A percentile compares a stretch with the other conserved stretches of the same genome.
Evolutionary conservation across 2,797 vertebrate genomes (phyloP).

Genomic region (Potorous gilbertii): DNA sequence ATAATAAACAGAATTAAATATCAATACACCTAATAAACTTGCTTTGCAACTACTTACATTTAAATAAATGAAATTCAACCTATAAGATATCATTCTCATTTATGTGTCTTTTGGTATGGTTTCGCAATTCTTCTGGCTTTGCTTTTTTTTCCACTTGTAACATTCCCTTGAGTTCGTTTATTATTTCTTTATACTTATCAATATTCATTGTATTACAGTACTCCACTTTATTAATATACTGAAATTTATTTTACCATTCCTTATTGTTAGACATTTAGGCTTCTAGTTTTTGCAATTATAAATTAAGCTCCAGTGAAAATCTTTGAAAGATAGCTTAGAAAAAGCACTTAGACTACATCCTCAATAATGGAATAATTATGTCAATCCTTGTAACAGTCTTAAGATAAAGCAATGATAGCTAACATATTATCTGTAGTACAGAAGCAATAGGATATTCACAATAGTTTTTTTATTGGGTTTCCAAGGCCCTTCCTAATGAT

Average conservation of each 20-base stretch:
- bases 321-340: neutral
- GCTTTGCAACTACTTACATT: neutral
- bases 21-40: neutral
- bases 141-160: neutral
- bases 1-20: neutral
- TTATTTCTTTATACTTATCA: neutral
- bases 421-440: neutral
- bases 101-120: neutral
- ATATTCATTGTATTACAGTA: neutral
- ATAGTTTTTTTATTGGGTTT: neutral
- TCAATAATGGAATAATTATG: neutral
- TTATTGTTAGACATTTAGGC: neutral
- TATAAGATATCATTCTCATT: neutral
- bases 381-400: neutral
- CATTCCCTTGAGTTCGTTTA: neutral
- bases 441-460: neutral
- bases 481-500: neutral
- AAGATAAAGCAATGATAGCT: neutral
- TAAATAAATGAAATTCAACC: neutral
- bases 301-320: neutral
- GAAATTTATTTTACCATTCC: neutral
- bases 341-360: neutral
- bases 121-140: neutral
- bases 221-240: neutral
- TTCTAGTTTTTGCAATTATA: neutral